These are phyloP conservation scores for Zosterops pallidus DNA, from an alignment of 2,113 vertebrate species.

Conservation along the genomic window DNA sequence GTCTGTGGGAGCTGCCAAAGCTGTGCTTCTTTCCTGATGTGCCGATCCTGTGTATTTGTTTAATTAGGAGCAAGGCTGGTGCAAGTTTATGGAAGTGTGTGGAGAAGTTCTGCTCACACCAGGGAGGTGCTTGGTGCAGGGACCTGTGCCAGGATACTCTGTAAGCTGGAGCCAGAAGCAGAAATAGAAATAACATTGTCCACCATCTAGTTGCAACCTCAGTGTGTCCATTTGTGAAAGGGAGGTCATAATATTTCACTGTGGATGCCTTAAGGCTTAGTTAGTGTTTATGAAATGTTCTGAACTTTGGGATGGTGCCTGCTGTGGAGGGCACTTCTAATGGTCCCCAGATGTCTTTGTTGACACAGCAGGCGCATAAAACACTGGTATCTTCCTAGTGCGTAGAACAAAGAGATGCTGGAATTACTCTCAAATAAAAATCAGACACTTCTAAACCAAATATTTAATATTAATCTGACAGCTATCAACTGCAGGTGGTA, in stretches of 20 bases:
- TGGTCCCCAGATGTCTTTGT: not conserved
- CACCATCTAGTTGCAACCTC: not conserved
- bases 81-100: not conserved
- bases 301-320: not conserved
- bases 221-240: not conserved
- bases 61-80: not conserved
- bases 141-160: not conserved
- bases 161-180: not conserved
- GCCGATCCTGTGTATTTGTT: fast-evolving
- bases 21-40: not conserved
- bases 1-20: not conserved
- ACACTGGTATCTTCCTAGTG: not conserved
- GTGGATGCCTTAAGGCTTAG: not conserved
- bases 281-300: not conserved
- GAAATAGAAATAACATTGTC: not conserved
- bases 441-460: not conserved
- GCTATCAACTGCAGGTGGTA: not conserved
- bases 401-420: not conserved
- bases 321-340: not conserved
- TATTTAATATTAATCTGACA: not conserved
- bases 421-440: not conserved
- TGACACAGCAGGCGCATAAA: not conserved
- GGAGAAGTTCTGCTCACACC: not conserved
- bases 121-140: not conserved
- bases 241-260: not conserved